phyloP scores from a whole-genome alignment of 2,888 invertebrate species.

The Nemapogon koenigi region DNA sequence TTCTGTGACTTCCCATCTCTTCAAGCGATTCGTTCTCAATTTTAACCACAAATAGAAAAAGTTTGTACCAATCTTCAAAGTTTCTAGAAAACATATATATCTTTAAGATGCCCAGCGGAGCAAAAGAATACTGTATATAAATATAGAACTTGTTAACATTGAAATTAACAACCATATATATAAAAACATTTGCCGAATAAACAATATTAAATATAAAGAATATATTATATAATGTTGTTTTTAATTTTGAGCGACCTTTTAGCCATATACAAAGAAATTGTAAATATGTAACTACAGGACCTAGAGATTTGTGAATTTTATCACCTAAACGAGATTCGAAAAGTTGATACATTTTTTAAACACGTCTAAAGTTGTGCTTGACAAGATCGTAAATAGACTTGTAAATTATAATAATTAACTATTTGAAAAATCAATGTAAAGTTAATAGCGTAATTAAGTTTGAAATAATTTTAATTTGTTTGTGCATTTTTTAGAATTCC shows the following conservation, averaged over 20 bases:
- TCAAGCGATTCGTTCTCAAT: slow-evolving; percentile 6
- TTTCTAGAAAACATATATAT: slow-evolving; percentile 1
- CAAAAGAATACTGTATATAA: slow-evolving; percentile 8
- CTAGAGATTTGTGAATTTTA: slow-evolving; percentile 3
- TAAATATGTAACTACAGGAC: neutral
- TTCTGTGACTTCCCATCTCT: neutral
- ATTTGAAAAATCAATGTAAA: too few relatives aligned
- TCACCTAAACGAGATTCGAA: slow-evolving; percentile 12
- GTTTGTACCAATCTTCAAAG: slow-evolving; percentile 1
- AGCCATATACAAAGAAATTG: neutral
- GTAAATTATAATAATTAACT: too few relatives aligned
- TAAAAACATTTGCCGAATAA: neutral
- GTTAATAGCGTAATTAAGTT: too few relatives aligned
- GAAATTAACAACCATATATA: neutral
- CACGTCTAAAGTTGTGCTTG: too few relatives aligned
- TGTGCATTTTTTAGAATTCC: too few relatives aligned
- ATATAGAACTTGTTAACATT: neutral
- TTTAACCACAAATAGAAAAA: slow-evolving; percentile 1
- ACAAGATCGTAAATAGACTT: too few relatives aligned
- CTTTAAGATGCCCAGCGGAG: slow-evolving; percentile 5
- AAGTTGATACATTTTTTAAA: neutral
- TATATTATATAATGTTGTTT: neutral
- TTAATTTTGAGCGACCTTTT: slow-evolving; percentile 1
- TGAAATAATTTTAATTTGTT: too few relatives aligned
- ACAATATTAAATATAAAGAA: neutral